Evolutionary conservation across 2,113 vertebrate species (phyloP).

Genomic region (Callorhinus ursinus): DNA sequence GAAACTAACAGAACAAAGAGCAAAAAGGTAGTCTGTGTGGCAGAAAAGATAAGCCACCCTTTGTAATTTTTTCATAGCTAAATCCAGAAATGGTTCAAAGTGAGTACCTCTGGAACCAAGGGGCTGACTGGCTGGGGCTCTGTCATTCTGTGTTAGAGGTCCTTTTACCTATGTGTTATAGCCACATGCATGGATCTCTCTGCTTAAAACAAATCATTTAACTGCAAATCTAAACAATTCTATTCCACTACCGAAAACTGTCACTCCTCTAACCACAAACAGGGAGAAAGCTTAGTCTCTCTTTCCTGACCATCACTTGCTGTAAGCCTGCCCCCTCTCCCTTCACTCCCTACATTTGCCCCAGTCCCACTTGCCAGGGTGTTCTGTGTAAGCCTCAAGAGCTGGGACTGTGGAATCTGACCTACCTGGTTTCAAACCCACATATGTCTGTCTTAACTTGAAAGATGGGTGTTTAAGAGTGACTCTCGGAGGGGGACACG

Average conservation of each 20-base stretch:
- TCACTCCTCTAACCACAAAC: background rate
- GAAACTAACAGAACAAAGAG: background rate
- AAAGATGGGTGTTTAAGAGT: background rate
- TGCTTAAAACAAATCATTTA: background rate
- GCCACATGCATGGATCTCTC: background rate
- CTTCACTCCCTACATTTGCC: accelerated
- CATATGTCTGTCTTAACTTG: background rate
- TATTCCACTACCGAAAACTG: background rate
- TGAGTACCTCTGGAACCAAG: background rate
- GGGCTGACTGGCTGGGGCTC: background rate
- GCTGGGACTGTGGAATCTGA: background rate
- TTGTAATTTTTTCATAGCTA: background rate
- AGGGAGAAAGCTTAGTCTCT: background rate
- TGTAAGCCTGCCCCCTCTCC: background rate
- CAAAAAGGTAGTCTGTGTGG: background rate
- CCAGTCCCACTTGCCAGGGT: background rate
- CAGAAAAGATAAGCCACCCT: background rate
- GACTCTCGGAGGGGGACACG: no score
- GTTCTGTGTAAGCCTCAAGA: background rate
- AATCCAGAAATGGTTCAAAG: background rate
- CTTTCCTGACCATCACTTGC: background rate
- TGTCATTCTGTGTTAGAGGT: background rate
- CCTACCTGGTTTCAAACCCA: background rate
- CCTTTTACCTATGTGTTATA: background rate
- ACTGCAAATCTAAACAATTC: background rate